Conservation (phyloP, 2,888 invertebrate genomes). For the Emesis furor region DNA sequence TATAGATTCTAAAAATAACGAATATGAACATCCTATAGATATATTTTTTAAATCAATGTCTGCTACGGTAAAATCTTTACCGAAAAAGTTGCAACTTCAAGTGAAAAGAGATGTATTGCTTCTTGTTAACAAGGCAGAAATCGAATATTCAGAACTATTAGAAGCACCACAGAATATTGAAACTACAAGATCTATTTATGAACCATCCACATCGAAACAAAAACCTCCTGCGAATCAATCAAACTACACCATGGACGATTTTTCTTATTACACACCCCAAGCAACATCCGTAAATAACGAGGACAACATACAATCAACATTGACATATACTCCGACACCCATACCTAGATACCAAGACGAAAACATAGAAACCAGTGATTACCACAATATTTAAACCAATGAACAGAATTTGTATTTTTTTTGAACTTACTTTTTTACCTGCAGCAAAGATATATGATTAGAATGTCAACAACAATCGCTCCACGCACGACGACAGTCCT, state of each 20-base stretch:
- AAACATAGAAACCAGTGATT: conserved; percentile 49
- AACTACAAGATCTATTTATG: conserved; percentile 65
- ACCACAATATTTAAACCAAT: too few species aligned
- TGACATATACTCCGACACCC: conserved; percentile 63
- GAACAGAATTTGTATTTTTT: conserved; percentile 36
- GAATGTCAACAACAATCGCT: conserved; percentile 53
- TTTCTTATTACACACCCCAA: conserved; percentile 70
- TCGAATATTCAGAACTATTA: conserved; percentile 65
- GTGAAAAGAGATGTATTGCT: conserved; percentile 64
- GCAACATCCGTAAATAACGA: conserved; percentile 68
- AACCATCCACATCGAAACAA: conserved; percentile 67
- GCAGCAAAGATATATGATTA: conserved; percentile 58
- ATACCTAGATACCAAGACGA: conserved; percentile 51
- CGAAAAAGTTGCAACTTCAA: conserved; percentile 63
- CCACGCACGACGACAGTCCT: conserved; percentile 51
- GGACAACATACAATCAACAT: conserved; percentile 65
- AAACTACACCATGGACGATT: conserved; percentile 70
- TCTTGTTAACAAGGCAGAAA: conserved; percentile 67
- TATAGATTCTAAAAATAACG: conserved; percentile 64
- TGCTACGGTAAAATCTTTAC: conserved; percentile 65
- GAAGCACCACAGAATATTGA: conserved; percentile 66
- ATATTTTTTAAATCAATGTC: conserved; percentile 68
- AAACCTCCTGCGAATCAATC: conserved; percentile 66
- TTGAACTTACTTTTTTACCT: conserved; percentile 44
- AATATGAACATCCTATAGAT: conserved; percentile 64